Percentiles rank a stretch among this genome's conserved stretches.
Conservation (phyloP, 2,888 invertebrate genomes). For the Agonopterix alstromeriana region DNA sequence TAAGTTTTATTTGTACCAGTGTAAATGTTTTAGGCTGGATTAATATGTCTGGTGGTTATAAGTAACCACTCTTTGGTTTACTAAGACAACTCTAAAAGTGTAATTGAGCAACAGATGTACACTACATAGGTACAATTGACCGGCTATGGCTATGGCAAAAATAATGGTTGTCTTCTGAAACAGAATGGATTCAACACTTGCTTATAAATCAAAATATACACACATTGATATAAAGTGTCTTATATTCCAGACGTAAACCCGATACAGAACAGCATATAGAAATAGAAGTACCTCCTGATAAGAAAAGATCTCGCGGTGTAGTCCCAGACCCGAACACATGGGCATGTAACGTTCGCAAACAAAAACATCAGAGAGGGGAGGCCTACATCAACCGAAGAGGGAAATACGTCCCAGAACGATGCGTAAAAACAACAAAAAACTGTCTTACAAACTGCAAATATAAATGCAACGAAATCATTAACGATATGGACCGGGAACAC, state of each 20-base stretch:
- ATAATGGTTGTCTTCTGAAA: too few species aligned
- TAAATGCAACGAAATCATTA: constrained; percentile 59
- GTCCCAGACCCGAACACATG: constrained; percentile 53
- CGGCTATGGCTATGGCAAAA: too few species aligned
- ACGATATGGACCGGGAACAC: constrained; percentile 50
- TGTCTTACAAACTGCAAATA: constrained; percentile 56
- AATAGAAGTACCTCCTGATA: constrained; percentile 15
- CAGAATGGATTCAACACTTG: too few species aligned
- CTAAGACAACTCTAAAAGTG: too few species aligned
- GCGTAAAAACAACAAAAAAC: constrained; percentile 54
- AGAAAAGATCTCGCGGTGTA: constrained; percentile 37
- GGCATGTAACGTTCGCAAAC: constrained; percentile 61
- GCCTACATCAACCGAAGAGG: constrained; percentile 60
- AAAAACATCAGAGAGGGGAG: constrained; percentile 62
- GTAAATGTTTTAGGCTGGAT: too few species aligned
- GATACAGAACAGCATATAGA: constrained; percentile 15
- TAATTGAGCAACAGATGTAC: too few species aligned
- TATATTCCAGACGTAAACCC: constrained; percentile 34
- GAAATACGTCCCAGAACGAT: constrained; percentile 55
- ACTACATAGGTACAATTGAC: too few species aligned
- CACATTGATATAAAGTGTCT: neutral
- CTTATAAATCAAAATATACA: neutral
- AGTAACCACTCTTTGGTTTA: too few species aligned
- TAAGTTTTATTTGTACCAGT: too few species aligned
- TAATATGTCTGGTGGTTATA: too few species aligned